phyloP scores from a whole-genome alignment of 2,888 invertebrate species.

The Agrypnus murinus region DNA sequence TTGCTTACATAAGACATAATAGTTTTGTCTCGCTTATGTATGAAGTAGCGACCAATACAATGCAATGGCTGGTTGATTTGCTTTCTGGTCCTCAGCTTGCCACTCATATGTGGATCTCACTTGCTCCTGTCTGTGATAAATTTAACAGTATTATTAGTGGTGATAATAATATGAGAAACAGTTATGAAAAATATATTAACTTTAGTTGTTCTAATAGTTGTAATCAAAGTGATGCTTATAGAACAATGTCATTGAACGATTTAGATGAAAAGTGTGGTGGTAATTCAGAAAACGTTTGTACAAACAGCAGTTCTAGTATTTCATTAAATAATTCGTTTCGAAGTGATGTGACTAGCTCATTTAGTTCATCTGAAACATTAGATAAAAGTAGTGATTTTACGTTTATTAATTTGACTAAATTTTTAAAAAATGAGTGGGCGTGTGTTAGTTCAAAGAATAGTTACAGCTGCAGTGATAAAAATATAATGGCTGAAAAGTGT shows the following conservation, averaged over 20 bases:
- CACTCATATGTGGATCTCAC: slow-evolving; percentile 63
- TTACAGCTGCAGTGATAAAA: slow-evolving; percentile 53
- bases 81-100: slow-evolving; percentile 61
- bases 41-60: slow-evolving; percentile 70
- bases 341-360: slow-evolving; percentile 43
- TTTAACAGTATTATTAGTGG: slow-evolving; percentile 55
- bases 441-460: slow-evolving; percentile 41
- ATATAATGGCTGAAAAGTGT: slow-evolving; percentile 70
- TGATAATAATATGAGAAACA: slow-evolving; percentile 21
- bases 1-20: slow-evolving; percentile 76
- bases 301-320: slow-evolving; percentile 34
- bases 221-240: slow-evolving; percentile 10
- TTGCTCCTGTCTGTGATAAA: slow-evolving; percentile 62
- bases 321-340: slow-evolving; percentile 35
- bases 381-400: slow-evolving; percentile 55
- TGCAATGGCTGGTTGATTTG: slow-evolving; percentile 76
- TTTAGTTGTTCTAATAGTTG: slow-evolving; percentile 9
- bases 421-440: slow-evolving; percentile 55
- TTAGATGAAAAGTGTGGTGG: slow-evolving; percentile 27
- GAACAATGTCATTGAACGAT: slow-evolving; percentile 23
- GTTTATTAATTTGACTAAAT: slow-evolving; percentile 56
- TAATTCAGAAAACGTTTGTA: slow-evolving; percentile 14
- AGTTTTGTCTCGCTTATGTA: slow-evolving; percentile 73
- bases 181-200: slow-evolving; percentile 11
- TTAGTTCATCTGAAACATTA: slow-evolving; percentile 32